Evolutionary conservation across 2,888 invertebrate genomes (phyloP), one percentile per base, ranked within the genome.

Genomic region (Sinodicranocentrus sp.): DNA sequence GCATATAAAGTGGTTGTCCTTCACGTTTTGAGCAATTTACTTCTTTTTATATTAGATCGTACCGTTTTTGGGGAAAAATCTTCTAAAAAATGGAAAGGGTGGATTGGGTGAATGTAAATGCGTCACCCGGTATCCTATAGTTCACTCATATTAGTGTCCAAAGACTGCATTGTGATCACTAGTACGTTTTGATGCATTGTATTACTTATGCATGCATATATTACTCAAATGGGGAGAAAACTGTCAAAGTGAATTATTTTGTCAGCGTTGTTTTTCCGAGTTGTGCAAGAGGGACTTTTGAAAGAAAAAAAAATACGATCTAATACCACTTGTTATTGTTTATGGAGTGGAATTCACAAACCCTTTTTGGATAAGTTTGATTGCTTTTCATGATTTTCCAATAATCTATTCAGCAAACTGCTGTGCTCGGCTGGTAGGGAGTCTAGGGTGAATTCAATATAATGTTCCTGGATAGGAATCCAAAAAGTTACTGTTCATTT

Each of bases 71-170:
- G 77, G 77, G 77, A 17, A 65, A 77, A 68, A 43, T 63, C 17
- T 19, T 2, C 33, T 28, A 70, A 78, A 78, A 78, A 78, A 48
- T 70, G 78, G 61, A 78, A 78, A 48, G 75, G 70, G 77, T 78
- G 78, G 33, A 25, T 13, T 48, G 48, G 13, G 48, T n/a, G n/a
- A n/a, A 10, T 61, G 43, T 17, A 59, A 5, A 19, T 26, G 48
- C 44, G 23, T 21, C 52, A 70, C 26, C 52, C 52, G 52, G 13
- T 73, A 2, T 71, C 19, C n/a, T n/a, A n/a, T n/a, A n/a, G n/a
- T n/a, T n/a, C n/a, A n/a, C n/a, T n/a, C n/a, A n/a, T n/a, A n/a
- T n/a, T n/a, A n/a, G n/a, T n/a, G n/a, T n/a, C n/a, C n/a, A n/a
- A n/a, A n/a, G n/a, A n/a, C n/a, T n/a, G n/a, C n/a, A n/a, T n/a